phyloP scores from a whole-genome alignment of 2,888 invertebrate genomes.

The Arctia plantaginis region DNA sequence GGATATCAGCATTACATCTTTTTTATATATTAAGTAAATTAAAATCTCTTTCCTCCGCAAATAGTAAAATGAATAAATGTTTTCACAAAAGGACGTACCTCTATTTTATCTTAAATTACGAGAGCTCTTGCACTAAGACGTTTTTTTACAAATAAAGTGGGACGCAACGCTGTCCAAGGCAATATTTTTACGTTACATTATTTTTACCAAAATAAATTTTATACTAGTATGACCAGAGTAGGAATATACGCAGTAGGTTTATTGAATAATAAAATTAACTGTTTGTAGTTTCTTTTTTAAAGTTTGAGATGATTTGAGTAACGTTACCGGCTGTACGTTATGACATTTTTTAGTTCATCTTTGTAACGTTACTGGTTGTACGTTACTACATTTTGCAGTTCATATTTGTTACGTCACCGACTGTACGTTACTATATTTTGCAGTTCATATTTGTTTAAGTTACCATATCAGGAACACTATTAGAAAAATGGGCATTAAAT shows the following conservation, averaged over 20 bases:
- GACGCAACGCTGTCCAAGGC: constrained; percentile 7
- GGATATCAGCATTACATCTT: neutral
- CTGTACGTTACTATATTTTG: neutral
- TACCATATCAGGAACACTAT: too few species aligned
- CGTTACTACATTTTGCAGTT: neutral
- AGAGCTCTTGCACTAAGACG: constrained; percentile 4
- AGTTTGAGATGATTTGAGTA: neutral
- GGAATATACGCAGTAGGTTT: neutral
- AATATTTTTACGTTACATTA: constrained; percentile 21
- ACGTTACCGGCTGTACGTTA: neutral
- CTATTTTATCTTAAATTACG: constrained; percentile 15
- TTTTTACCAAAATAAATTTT: constrained; percentile 12
- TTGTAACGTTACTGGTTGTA: neutral
- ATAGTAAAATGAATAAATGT: constrained; percentile 10
- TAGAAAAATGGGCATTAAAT: too few species aligned
- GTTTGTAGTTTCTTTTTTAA: neutral
- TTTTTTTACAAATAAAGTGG: constrained; percentile 21
- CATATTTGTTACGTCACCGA: neutral
- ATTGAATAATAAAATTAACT: neutral
- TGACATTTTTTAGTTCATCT: too few species aligned
- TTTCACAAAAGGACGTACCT: neutral
- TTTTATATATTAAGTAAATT: neutral
- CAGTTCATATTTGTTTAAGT: neutral
- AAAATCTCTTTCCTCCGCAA: neutral
- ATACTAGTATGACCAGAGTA: constrained; percentile 3